Percentiles rank a stretch among this genome's conserved stretches.
Conservation (phyloP, 1,140 invertebrate species). For the Rhynchophorus ferrugineus region DNA sequence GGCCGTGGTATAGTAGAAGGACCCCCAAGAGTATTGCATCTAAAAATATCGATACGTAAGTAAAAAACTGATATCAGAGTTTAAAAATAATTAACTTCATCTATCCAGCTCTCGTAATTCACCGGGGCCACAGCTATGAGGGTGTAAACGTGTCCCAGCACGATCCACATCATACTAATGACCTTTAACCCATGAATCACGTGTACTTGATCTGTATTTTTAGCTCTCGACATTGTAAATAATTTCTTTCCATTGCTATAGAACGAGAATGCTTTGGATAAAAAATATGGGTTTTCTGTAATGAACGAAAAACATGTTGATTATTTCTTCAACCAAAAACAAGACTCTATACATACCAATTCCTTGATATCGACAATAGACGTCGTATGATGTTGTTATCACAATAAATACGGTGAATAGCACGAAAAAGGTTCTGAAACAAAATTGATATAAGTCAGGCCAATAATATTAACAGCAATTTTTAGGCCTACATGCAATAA, state of each 20-base stretch:
- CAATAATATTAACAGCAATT: no score
- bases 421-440: no score
- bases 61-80: no score
- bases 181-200: conserved; percentile 36
- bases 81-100: no score
- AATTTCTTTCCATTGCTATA: conserved; percentile 25
- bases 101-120: not conserved
- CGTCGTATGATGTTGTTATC: conserved; percentile 16
- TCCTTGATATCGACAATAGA: no score
- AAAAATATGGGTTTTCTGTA: conserved; percentile 7
- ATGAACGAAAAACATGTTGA: not conserved
- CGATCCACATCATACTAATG: conserved; percentile 36
- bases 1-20: conserved; percentile 21
- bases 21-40: conserved; percentile 10
- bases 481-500: no score
- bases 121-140: not conserved
- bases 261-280: conserved; percentile 27
- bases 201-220: conserved; percentile 28
- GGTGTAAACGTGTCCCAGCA: conserved; percentile 23
- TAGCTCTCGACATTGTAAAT: conserved; percentile 6
- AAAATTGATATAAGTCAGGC: no score
- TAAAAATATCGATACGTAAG: conserved; percentile 15
- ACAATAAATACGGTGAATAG: no score
- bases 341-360: no score
- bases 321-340: conserved; percentile 1